These are phyloP conservation scores for Harpagifer antarcticus DNA, from an alignment of 2,797 vertebrate species.

Conservation along the genomic window DNA sequence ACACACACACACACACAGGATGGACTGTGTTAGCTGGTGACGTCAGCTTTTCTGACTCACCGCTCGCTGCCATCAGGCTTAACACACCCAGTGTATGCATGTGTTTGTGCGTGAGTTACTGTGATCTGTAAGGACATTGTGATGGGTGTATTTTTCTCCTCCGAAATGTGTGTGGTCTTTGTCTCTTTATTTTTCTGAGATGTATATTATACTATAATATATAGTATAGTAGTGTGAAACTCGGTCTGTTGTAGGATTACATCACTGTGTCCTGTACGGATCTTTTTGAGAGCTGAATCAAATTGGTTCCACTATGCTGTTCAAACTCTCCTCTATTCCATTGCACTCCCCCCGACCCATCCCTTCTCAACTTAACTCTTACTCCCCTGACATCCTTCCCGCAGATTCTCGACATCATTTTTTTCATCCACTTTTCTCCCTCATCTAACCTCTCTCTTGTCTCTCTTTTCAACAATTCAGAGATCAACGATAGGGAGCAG, in stretches of 20 bases:
- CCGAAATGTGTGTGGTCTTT: constrained; percentile 63
- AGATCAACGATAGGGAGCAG: constrained; percentile 94
- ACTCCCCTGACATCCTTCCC: constrained; percentile 37
- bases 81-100: constrained; percentile 70
- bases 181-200: constrained; percentile 17
- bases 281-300: constrained; percentile 44
- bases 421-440: constrained; percentile 28
- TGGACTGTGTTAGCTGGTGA: constrained; percentile 78
- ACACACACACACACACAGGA: constrained; percentile 54
- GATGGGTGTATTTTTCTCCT: constrained; percentile 57
- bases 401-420: constrained; percentile 39
- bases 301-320: constrained; percentile 42
- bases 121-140: constrained; percentile 52
- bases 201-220: neutral
- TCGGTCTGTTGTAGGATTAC: constrained; percentile 33
- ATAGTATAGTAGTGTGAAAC: constrained; percentile 21
- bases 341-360: neutral
- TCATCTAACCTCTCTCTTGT: constrained; percentile 45
- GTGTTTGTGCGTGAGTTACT: constrained; percentile 35
- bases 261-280: constrained; percentile 39
- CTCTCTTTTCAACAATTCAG: constrained; percentile 75
- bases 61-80: constrained; percentile 71
- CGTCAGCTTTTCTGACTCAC: constrained; percentile 84
- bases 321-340: constrained; percentile 25
- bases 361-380: constrained; percentile 27